Evolutionary conservation across 2,797 vertebrate species (phyloP), one percentile per base, ranked within the genome.

Genomic region (Aldrovandia affinis): DNA sequence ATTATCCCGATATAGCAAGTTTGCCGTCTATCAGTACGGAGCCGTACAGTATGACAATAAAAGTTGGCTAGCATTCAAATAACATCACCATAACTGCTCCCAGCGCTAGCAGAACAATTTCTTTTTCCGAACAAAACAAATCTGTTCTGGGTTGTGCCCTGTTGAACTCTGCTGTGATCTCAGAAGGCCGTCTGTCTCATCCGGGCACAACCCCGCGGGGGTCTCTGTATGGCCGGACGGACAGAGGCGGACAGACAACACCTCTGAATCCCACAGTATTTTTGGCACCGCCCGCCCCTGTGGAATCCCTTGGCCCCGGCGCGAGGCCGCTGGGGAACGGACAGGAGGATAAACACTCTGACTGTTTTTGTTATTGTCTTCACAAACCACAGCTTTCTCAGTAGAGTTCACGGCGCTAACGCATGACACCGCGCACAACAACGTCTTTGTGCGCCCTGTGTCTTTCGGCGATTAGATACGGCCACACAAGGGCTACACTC

Each of bases 351-450:
- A 47, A 44, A 47, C 9, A 7, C 28, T 28, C n/a, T n/a, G 42
- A 15, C 42, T 77, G 73, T 25, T 77, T 47, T 47, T 47, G 39
- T 77, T 77, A 73, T 77, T 12, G 73, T 77, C 47, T 77, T 77
- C 12, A 20, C 33, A 73, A 42, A 39, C 36, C 68, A 22, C 36
- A 42, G 36, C 15, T 5, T 4, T 42, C 68, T 20, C 68, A 22
- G 15, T 9, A 15, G 68, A 73, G 14, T 12, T 68, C 30, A 28
- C 30, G 12, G n/a, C 65, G 47, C 47, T 50, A 50, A 50, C 47
- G 12, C 55, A 8, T 42, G 70, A 75, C 22, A 47, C 42, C 8
- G 2, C 8, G 2, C 55, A 20, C 55, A 14, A 14, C 7, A 14
- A 14, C 18, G 12, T 7, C 55, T 57, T 2, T 57, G 55, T 57